Evolutionary conservation across 2,888 invertebrate genomes (phyloP).

Genomic region (Leptura quadrifasciata): DNA sequence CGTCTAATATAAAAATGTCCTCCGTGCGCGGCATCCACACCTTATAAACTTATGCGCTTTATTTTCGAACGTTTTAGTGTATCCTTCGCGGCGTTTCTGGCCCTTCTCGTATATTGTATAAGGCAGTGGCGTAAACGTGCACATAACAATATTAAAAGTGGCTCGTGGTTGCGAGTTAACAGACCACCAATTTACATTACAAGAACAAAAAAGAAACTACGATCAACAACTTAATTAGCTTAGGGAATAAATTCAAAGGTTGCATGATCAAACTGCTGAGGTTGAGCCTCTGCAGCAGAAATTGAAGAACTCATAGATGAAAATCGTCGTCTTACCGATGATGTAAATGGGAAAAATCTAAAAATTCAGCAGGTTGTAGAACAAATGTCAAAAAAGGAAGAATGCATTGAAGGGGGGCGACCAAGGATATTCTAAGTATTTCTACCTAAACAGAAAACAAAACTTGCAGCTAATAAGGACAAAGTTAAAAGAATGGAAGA

Average conservation of each 20-base stretch:
- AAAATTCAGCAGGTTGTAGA: constrained; percentile 4
- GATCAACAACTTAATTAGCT: not conserved
- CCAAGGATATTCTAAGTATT: constrained; percentile 14
- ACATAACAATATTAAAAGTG: not conserved
- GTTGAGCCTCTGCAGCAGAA: not conserved
- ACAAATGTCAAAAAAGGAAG: constrained; percentile 2
- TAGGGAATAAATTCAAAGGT: not conserved
- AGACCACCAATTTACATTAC: not conserved
- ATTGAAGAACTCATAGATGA: not conserved
- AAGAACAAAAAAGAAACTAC: not conserved
- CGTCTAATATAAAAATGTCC: too few relatives aligned
- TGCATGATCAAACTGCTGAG: not conserved
- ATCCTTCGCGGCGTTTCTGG: too few relatives aligned
- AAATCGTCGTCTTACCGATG: not conserved
- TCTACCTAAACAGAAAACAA: constrained; percentile 2
- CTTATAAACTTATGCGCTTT: too few relatives aligned
- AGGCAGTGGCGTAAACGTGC: too few relatives aligned
- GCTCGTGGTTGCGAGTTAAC: not conserved
- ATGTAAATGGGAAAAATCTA: not conserved
- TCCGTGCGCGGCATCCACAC: too few relatives aligned
- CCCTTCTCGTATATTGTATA: too few relatives aligned
- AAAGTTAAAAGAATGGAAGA: not conserved
- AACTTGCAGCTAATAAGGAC: not conserved
- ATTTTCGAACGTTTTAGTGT: too few relatives aligned
- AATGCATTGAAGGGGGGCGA: not conserved